Percentiles rank a stretch among this genome's conserved stretches.
Conservation (phyloP, 2,113 vertebrate genomes). For the Mirounga angustirostris region DNA sequence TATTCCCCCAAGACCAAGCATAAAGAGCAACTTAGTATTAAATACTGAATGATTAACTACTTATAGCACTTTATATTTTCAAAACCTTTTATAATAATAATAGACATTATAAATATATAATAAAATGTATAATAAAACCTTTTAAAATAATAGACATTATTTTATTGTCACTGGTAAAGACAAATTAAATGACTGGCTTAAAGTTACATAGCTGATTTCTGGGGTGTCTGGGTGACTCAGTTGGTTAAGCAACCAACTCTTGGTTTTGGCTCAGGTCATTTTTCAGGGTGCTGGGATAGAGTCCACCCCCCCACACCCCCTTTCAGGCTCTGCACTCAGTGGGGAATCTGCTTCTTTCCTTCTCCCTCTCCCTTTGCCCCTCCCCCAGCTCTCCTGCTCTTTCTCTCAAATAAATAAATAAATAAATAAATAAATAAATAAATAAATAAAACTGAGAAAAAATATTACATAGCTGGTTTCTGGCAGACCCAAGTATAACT, state of each 20-base stretch:
- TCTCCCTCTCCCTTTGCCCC: no score
- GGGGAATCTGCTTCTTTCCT: no score
- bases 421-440: no score
- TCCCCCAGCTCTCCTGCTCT: no score
- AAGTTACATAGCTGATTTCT: background rate
- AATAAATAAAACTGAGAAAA: no score
- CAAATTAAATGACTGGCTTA: background rate
- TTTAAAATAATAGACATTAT: background rate
- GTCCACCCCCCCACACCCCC: no score
- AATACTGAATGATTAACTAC: background rate
- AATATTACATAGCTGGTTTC: background rate
- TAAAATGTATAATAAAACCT: background rate
- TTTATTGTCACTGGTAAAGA: background rate
- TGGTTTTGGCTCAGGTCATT: no score
- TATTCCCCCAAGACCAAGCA: background rate
- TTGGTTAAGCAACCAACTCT: background rate
- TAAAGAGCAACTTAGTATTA: background rate
- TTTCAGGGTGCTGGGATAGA: no score
- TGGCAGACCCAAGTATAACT: background rate
- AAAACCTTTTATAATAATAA: background rate
- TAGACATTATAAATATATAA: background rate
- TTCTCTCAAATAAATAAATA: no score
- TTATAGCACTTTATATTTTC: background rate
- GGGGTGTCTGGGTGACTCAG: background rate
- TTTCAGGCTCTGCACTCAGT: no score